These are phyloP conservation scores for Didymodactylos carnosus DNA, from an alignment of 2,888 invertebrate genomes.

Conservation along the genomic window DNA sequence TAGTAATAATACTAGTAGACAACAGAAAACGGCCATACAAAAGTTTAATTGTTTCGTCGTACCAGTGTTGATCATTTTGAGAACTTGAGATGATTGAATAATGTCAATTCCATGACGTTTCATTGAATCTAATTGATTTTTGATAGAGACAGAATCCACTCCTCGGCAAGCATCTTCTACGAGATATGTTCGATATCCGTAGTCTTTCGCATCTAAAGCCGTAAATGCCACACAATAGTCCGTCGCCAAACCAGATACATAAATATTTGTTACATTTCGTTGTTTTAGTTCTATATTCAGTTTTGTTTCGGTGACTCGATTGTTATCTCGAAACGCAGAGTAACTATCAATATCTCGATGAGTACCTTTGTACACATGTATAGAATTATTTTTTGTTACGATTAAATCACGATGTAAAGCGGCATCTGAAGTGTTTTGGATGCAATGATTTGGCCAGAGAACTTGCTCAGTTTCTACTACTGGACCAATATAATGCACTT, in stretches of 20 bases:
- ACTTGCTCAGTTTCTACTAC: conserved; percentile 62
- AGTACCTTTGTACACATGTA: conserved; percentile 45
- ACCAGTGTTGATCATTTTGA: too few species aligned
- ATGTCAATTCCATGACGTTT: neutral
- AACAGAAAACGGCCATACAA: too few species aligned
- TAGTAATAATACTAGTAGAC: too few species aligned
- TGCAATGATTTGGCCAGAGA: conserved; percentile 85
- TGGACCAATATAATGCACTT: conserved; percentile 67
- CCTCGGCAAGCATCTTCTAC: neutral
- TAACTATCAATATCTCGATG: conserved; percentile 88
- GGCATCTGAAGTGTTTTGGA: conserved; percentile 82
- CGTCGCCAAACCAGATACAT: conserved; percentile 45
- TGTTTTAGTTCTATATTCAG: conserved; percentile 51
- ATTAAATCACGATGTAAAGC: conserved; percentile 72
- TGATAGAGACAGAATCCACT: neutral
- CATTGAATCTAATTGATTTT: neutral
- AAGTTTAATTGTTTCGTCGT: too few species aligned
- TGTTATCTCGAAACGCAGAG: conserved; percentile 94
- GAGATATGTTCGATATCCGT: neutral
- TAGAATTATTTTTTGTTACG: conserved; percentile 11
- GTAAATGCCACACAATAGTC: neutral
- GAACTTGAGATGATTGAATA: too few species aligned
- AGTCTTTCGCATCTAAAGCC: neutral
- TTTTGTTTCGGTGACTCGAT: conserved; percentile 65
- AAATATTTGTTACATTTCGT: conserved; percentile 51